phyloP scores from a whole-genome alignment of 2,888 invertebrate genomes.

The Orthosia incerta region DNA sequence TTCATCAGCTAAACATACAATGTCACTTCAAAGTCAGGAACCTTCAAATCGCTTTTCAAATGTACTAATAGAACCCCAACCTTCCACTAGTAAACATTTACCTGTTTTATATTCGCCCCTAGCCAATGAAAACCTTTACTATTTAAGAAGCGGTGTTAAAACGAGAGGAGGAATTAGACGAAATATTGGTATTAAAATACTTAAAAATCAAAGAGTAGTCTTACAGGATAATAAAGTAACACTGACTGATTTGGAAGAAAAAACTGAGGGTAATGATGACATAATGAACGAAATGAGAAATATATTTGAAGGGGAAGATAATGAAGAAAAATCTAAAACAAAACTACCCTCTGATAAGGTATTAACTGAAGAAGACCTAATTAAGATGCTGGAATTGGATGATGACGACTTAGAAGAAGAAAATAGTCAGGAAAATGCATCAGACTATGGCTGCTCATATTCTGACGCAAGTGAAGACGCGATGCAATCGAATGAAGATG shows the following conservation, averaged over 20 bases:
- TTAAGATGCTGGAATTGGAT: constrained; percentile 49
- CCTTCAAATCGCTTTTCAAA: constrained; percentile 26
- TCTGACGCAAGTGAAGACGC: constrained; percentile 26
- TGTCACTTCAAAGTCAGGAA: constrained; percentile 15
- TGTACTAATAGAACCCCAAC: constrained; percentile 40
- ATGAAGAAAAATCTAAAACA: constrained; percentile 34
- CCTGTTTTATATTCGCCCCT: constrained; percentile 26
- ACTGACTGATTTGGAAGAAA: constrained; percentile 16
- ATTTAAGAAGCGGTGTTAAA: constrained; percentile 16
- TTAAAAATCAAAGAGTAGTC: constrained; percentile 44
- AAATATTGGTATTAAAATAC: constrained; percentile 39
- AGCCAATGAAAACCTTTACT: constrained; percentile 10
- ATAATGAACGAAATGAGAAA: constrained; percentile 48
- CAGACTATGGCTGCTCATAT: constrained; percentile 9
- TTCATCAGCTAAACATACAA: constrained; percentile 13
- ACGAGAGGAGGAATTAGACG: constrained; percentile 21
- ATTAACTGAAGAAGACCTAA: constrained; percentile 47
- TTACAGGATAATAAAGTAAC: constrained; percentile 40
- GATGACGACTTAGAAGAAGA: constrained; percentile 31
- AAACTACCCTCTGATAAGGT: constrained; percentile 27
- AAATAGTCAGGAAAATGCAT: constrained; percentile 10
- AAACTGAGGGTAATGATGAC: constrained; percentile 18
- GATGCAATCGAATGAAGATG: constrained; percentile 9
- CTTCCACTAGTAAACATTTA: constrained; percentile 42
- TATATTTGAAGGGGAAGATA: constrained; percentile 46